These are phyloP conservation scores for Loris lydekkerianus DNA, from an alignment of 2,797 vertebrate genomes.

Conservation along the genomic window DNA sequence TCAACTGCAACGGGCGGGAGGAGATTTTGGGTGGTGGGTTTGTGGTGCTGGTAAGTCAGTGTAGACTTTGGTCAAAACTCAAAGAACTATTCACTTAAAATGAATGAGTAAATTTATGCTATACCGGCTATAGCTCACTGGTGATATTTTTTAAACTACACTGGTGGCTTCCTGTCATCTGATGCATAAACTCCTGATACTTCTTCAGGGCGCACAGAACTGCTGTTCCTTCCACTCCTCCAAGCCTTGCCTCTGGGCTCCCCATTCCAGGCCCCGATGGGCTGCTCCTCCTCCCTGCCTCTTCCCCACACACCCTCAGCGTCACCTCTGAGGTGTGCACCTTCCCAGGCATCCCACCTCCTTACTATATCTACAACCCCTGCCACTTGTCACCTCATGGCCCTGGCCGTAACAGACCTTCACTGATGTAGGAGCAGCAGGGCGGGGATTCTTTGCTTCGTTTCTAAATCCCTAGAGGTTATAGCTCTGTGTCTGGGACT, in stretches of 20 bases:
- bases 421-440: neutral
- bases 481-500: neutral
- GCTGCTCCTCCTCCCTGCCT: neutral
- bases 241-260: too few species aligned
- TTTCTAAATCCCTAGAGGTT: neutral
- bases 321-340: neutral
- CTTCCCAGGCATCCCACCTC: neutral
- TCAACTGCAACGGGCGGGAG: neutral
- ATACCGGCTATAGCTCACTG: neutral
- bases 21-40: neutral
- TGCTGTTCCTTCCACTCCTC: neutral
- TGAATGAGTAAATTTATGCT: neutral
- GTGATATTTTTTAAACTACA: neutral
- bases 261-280: neutral
- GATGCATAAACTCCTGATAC: neutral
- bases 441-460: neutral
- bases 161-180: neutral
- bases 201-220: neutral
- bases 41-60: neutral
- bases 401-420: neutral
- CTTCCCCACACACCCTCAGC: neutral
- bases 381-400: neutral
- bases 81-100: neutral
- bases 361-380: accelerated
- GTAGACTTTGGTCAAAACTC: neutral